These are phyloP conservation scores for Pollenia labialis DNA, from an alignment of 2,888 invertebrate genomes.

Conservation along the genomic window DNA sequence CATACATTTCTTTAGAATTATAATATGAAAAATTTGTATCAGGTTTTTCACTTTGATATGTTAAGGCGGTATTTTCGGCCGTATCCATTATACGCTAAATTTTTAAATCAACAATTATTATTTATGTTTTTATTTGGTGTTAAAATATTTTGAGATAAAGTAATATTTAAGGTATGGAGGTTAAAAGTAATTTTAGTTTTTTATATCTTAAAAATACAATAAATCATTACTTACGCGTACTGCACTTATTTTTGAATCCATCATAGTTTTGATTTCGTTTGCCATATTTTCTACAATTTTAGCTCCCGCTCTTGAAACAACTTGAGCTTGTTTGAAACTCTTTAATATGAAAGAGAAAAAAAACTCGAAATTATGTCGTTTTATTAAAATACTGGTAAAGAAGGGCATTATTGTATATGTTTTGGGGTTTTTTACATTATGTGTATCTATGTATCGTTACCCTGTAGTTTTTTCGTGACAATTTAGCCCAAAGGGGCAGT, in stretches of 20 bases:
- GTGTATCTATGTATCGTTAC: no score
- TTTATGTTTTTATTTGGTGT: background rate
- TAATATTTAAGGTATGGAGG: background rate
- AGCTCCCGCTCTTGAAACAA: conserved; percentile 90
- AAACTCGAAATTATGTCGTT: no score
- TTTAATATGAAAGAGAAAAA: conserved; percentile 80
- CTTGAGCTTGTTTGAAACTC: conserved; percentile 92
- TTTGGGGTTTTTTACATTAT: no score
- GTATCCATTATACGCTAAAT: conserved; percentile 92
- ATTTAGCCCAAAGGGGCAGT: no score
- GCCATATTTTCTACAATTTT: conserved; percentile 92
- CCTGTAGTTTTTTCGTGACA: no score
- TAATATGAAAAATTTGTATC: conserved; percentile 88
- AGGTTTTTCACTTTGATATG: conserved; percentile 85
- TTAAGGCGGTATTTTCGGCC: conserved; percentile 92
- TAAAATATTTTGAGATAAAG: background rate
- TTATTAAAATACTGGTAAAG: no score
- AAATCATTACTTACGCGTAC: conserved; percentile 87
- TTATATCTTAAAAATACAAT: background rate
- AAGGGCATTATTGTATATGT: no score
- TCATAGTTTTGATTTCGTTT: conserved; percentile 93
- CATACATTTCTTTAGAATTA: conserved; percentile 89
- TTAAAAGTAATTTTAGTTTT: background rate
- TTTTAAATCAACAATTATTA: conserved; percentile 40
- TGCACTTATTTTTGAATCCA: conserved; percentile 94